Base-by-base conservation (phyloP, 2,113 vertebrate species). In the Vulpes vulpes region DNA sequence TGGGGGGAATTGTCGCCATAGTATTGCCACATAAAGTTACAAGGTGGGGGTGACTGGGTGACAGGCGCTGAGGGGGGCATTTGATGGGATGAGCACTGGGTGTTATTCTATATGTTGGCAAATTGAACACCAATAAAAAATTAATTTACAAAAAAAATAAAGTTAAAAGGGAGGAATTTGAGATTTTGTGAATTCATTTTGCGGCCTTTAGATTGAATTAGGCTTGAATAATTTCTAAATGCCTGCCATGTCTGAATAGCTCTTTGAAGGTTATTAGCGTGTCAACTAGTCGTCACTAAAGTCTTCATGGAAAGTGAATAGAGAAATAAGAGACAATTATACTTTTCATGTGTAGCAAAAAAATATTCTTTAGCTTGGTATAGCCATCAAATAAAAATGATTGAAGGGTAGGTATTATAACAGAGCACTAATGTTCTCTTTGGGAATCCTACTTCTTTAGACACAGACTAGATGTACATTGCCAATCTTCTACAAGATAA, bases 151-250 rank as follows among this genome's bases (percentile, higher is more conserved):
- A 43, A 43, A 43, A 43, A 43, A 43, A 43, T 43, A 43, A 43
- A 43, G 32, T 87, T 87, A 51, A 38, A 53, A 4, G 51, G 82
- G n/a, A 43, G 8, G 91, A 87, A 93, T 57, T 67, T 94, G 85
- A 67, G 94, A 53, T 89, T 95, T 71, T 88, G 16, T 60, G 82
- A 74, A 81, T 86, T 94, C 32, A 27, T 76, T 84, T 88, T 94
- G 69, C 73, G 49, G 19, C 1, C 51, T 90, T 96, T 51, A 1
- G 2, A 25, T 8, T 96, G 91, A 94, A 95, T 91, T 38, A 94
- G 62, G 14, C 69, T 83, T 90, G 32, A 64, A 92, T n/a, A 53
- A 79, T 86, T 97, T 97, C 92, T 96, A 83, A 97, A 97, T 97
- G 89, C 74, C 53, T 91, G 51, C 92, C 94, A 97, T 74, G 65